Evolutionary conservation across 2,113 vertebrate genomes (phyloP).

Genomic region (Peucedramus taeniatus): DNA sequence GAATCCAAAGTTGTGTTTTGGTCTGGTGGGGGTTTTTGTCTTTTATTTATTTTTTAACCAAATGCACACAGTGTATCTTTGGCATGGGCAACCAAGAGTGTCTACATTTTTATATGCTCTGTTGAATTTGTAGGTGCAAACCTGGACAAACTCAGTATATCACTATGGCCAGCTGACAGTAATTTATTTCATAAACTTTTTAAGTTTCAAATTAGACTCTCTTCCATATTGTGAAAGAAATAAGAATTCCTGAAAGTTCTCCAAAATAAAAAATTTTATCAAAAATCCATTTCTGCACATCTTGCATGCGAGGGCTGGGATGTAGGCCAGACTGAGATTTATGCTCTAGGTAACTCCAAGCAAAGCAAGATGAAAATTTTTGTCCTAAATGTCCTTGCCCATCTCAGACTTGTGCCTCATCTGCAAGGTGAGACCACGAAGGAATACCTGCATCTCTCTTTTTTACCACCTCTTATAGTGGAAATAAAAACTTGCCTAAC

Average conservation of each 20-base stretch:
- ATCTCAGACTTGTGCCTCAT: not conserved
- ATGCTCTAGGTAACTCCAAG: not conserved
- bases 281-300: not conserved
- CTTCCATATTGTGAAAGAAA: not conserved
- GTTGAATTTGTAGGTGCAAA: not conserved
- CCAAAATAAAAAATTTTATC: not conserved
- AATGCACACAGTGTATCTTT: not conserved
- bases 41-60: not conserved
- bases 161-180: not conserved
- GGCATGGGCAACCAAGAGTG: rapidly evolving
- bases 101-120: not conserved
- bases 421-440: not conserved
- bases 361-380: not conserved
- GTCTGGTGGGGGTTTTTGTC: rapidly evolving
- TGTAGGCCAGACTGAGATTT: not conserved
- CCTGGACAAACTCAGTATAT: not conserved
- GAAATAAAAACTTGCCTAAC: not conserved
- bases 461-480: not conserved
- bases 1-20: not conserved
- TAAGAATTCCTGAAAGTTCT: not conserved
- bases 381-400: not conserved
- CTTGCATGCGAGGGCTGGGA: not conserved
- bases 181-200: not conserved
- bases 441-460: not conserved
- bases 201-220: not conserved